Percentiles rank a stretch among this genome's conserved stretches.
Conservation (phyloP, 2,797 vertebrate species). For the Bradypus variegatus region DNA sequence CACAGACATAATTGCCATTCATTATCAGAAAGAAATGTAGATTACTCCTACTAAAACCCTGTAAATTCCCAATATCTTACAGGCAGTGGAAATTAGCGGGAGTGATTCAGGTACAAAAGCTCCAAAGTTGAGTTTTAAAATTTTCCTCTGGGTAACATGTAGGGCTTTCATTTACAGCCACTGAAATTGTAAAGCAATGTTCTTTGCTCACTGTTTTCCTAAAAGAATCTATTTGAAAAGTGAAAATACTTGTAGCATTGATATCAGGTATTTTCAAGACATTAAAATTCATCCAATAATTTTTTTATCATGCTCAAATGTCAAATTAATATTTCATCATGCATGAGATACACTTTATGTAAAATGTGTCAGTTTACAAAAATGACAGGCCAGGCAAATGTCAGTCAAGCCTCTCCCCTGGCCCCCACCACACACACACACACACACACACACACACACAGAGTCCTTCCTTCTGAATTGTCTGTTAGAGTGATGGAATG, state of each 20-base stretch:
- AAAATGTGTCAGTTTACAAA: neutral
- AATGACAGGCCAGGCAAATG: neutral
- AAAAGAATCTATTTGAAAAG: neutral
- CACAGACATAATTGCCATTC: too few relatives aligned
- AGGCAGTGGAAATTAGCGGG: too few relatives aligned
- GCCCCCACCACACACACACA: rapidly evolving
- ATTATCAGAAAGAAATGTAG: neutral
- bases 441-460: neutral
- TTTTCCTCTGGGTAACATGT: neutral
- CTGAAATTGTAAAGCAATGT: neutral
- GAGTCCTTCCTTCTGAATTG: neutral
- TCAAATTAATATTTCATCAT: neutral
- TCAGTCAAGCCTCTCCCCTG: neutral
- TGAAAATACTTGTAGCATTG: neutral
- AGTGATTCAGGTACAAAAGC: too few relatives aligned
- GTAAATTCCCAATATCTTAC: neutral
- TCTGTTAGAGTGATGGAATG: neutral
- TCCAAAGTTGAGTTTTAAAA: neutral
- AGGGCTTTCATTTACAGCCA: neutral
- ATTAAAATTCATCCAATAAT: neutral
- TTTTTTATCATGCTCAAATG: neutral
- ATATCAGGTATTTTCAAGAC: neutral
- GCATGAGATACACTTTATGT: too few relatives aligned
- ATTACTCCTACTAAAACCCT: rapidly evolving
- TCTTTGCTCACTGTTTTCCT: neutral